Evolutionary conservation across 2,888 invertebrate species (phyloP).

Genomic region (Pherbina coryleti): DNA sequence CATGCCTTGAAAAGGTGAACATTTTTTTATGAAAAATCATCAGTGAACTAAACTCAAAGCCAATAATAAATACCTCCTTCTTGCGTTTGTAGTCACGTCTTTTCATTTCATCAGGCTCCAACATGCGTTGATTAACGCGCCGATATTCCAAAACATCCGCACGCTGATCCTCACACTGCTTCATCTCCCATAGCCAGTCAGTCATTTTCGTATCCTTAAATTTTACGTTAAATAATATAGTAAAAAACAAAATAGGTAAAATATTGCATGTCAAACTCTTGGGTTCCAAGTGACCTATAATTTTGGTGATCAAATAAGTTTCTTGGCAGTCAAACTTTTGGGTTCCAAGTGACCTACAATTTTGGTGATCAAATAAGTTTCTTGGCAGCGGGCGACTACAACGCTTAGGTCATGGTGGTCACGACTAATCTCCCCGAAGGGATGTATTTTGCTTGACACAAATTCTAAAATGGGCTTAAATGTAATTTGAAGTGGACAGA

Average conservation of each 20-base stretch:
- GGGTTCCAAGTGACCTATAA: too few relatives aligned
- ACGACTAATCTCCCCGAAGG: too few relatives aligned
- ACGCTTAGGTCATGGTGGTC: too few relatives aligned
- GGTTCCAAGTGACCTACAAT: too few relatives aligned
- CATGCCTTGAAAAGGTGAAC: constrained; percentile 59
- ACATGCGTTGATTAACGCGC: constrained; percentile 69
- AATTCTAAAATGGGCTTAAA: too few relatives aligned
- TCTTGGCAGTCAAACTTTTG: too few relatives aligned
- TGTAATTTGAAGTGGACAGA: too few relatives aligned
- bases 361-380: too few relatives aligned
- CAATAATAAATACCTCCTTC: constrained; percentile 56
- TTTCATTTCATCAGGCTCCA: constrained; percentile 76
- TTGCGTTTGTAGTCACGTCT: constrained; percentile 62
- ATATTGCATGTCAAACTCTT: too few relatives aligned
- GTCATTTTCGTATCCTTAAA: constrained; percentile 87
- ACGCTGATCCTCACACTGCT: constrained; percentile 84
- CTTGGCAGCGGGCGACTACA: too few relatives aligned
- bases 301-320: too few relatives aligned
- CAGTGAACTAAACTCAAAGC: not conserved
- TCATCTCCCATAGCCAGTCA: constrained; percentile 89
- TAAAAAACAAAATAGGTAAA: not conserved
- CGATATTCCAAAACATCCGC: constrained; percentile 80
- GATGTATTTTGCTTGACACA: too few relatives aligned
- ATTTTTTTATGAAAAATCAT: not conserved
- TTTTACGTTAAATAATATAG: not conserved